Evolutionary conservation across 1,140 invertebrate genomes (phyloP).

Genomic region (Varroa destructor): DNA sequence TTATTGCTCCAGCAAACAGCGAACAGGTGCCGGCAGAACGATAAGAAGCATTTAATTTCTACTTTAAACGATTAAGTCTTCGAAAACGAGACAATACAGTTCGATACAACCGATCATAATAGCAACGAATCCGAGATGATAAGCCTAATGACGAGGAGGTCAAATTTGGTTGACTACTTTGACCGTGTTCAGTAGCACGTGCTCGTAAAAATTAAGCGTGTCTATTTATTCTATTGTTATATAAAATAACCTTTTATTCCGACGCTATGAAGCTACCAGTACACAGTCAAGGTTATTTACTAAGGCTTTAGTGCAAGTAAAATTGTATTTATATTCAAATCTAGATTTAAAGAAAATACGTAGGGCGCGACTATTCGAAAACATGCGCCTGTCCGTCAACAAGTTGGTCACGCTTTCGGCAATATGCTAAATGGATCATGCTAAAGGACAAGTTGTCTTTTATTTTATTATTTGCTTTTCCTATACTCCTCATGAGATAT

Average conservation of each 20-base stretch:
- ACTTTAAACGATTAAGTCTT: neutral
- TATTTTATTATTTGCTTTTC: neutral
- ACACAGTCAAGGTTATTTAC: neutral
- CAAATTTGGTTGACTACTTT: neutral
- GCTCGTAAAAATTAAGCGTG: too few relatives aligned
- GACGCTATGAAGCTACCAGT: neutral
- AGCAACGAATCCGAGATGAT: neutral
- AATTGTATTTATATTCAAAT: constrained; percentile 3
- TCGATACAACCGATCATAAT: neutral
- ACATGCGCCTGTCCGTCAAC: neutral
- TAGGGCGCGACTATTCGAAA: neutral
- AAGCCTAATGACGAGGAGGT: neutral
- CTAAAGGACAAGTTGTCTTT: neutral
- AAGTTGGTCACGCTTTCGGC: neutral
- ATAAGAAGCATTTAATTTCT: neutral
- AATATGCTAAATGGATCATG: neutral
- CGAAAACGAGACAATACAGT: too few relatives aligned
- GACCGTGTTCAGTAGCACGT: neutral
- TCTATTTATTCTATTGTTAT: too few relatives aligned
- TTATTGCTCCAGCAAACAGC: neutral
- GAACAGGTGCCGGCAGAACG: neutral
- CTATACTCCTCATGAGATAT: neutral
- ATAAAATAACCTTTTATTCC: neutral
- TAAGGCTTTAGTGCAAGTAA: neutral
- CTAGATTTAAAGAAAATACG: neutral